Conservation (phyloP, 2,113 vertebrate species). For the Cheirogaleus medius region DNA sequence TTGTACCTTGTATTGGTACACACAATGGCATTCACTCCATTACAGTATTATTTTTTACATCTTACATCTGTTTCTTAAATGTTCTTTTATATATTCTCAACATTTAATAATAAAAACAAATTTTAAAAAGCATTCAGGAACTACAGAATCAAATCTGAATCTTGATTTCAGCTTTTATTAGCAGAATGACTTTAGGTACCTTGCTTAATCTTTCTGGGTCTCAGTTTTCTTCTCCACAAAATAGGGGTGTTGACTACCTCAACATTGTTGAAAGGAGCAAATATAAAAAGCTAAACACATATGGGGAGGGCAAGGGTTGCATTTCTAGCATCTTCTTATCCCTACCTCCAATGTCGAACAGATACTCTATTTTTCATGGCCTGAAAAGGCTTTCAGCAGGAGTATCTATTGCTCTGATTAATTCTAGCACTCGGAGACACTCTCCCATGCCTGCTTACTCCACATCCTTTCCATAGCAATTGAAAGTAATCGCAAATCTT, state of each 20-base stretch:
- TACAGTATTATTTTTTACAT: neutral
- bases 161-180: neutral
- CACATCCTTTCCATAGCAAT: neutral
- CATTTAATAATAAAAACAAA: neutral
- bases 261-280: neutral
- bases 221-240: neutral
- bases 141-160: slow-evolving; percentile 16
- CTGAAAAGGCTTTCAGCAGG: neutral
- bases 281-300: neutral
- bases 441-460: neutral
- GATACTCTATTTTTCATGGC: neutral
- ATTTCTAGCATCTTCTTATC: neutral
- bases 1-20: neutral
- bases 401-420: neutral
- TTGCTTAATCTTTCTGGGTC: neutral
- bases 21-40: neutral
- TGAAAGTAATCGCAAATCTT: neutral
- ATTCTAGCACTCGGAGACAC: neutral
- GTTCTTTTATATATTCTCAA: neutral
- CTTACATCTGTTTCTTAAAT: neutral
- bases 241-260: neutral
- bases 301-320: neutral
- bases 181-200: neutral
- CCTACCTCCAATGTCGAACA: neutral
- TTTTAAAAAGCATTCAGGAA: neutral